Base-by-base conservation (phyloP, 1,140 invertebrate genomes). In the Aricia agestis region DNA sequence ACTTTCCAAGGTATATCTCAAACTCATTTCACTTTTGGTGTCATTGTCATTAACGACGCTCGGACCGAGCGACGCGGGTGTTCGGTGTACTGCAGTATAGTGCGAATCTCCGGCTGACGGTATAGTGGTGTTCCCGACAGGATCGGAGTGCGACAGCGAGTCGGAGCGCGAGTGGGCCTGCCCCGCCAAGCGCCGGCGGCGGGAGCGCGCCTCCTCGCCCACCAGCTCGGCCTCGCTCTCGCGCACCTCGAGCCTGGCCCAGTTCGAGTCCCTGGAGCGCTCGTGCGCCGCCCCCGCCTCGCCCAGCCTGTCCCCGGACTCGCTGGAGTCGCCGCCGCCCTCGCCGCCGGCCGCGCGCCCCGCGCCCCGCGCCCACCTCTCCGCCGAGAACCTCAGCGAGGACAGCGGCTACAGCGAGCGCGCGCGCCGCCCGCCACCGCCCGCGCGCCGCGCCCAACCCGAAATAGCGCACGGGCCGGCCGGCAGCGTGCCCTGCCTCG, bases 101-200 rank as follows among this genome's bases (percentile, higher is more conserved):
- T 52, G 45, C 59, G 25, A 31, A 19, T 41, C 59, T 25, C 19
- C 18, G 18, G 5, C 19, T 25, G 19, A 63, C 81, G 92, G 91
- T 89, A n/a, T 91, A 87, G 57, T 89, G 92, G 82, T 89, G 85
- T 52, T 19, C 17, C 59, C 59, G 19, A 25, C 81, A 92, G 91
- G 90, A 17, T 91, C 89, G 57, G 91, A 92, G 82, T 89, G 86
- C 76, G 91, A 92, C 81, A 92, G 91, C 78, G 91, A 92, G 74
- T 96, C 95, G 59, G 96, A 97, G 80, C 93, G 95, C 68, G 96
- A 97, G 85, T 94, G 95, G 71, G 94, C 95, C 25, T 96, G 96
- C 78, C 96, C 96, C 41, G 94, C 95, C 59, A 97, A 97, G 83
- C 92, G 96, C n/a, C 92, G 95, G 25, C 93, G 95, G 31, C 94